A percentile compares a stretch with the other conserved stretches of the same genome.
phyloP scores from a whole-genome alignment of 2,797 vertebrate genomes.

The Parauchenoglanis ngamensis region DNA sequence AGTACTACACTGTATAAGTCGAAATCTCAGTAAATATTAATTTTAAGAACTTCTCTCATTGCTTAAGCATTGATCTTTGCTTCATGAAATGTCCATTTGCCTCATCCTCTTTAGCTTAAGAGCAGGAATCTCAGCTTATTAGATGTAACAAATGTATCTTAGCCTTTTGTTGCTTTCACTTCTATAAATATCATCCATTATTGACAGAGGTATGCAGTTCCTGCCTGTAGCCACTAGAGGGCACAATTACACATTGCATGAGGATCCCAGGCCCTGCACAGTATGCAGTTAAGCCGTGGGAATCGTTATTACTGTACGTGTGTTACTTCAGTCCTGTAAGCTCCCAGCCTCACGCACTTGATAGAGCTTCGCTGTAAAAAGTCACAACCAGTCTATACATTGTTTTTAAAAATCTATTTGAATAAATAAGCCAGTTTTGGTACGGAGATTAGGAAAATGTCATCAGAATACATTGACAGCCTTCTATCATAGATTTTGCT shows the following conservation, averaged over 20 bases:
- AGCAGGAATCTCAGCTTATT: not conserved
- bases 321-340: not conserved
- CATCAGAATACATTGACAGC: not conserved
- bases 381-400: not conserved
- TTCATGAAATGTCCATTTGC: not conserved
- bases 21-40: not conserved
- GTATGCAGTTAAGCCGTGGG: not conserved
- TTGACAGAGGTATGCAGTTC: not conserved
- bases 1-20: not conserved
- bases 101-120: not conserved
- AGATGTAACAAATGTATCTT: not conserved
- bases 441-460: not conserved
- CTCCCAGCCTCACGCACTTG: not conserved
- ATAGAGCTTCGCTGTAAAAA: not conserved
- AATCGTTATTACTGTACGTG: not conserved
- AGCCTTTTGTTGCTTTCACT: not conserved
- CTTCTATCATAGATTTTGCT: not conserved
- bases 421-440: not conserved
- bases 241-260: slow-evolving; percentile 60
- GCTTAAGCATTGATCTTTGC: not conserved
- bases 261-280: slow-evolving; percentile 23
- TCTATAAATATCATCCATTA: not conserved
- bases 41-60: not conserved
- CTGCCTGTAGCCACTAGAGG: slow-evolving; percentile 66
- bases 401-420: not conserved